phyloP scores from a whole-genome alignment of 2,113 vertebrate species.

The Cricetomys ansorgei region DNA sequence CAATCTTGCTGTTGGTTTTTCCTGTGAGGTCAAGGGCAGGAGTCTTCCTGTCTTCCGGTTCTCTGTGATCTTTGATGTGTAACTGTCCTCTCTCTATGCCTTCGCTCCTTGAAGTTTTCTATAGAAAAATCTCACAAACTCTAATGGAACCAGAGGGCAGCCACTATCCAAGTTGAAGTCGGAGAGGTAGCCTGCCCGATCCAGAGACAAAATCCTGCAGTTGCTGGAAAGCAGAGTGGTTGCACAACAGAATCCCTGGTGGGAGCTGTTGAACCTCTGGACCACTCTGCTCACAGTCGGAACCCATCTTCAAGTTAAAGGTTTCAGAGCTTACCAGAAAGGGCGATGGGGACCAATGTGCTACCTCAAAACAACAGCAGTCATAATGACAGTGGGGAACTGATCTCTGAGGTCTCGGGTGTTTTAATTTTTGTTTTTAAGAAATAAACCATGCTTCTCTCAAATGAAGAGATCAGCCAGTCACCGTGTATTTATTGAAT shows the following conservation, averaged over 20 bases:
- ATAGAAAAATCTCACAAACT: background rate
- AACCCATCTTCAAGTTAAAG: background rate
- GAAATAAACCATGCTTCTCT: background rate
- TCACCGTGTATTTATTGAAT: background rate
- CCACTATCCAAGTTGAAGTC: background rate
- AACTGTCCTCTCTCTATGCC: background rate
- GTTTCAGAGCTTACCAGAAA: background rate
- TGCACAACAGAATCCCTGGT: conserved; percentile 49
- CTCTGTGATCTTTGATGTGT: background rate
- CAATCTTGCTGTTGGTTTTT: background rate
- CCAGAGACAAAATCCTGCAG: background rate
- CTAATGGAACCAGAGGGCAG: background rate
- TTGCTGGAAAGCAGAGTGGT: background rate
- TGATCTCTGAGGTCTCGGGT: background rate
- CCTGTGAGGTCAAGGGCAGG: background rate
- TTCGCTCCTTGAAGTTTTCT: background rate
- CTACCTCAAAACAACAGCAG: background rate
- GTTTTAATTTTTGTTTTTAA: background rate
- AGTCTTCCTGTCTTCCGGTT: background rate
- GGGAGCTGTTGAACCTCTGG: background rate
- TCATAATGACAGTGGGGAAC: background rate
- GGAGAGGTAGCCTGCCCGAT: rapidly evolving
- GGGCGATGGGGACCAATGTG: background rate
- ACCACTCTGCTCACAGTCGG: background rate
- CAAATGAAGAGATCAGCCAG: conserved; percentile 16